A percentile compares a stretch with the other conserved stretches of the same genome.
phyloP scores from a whole-genome alignment of 2,797 vertebrate species.

The Lacerta bilineata region DNA sequence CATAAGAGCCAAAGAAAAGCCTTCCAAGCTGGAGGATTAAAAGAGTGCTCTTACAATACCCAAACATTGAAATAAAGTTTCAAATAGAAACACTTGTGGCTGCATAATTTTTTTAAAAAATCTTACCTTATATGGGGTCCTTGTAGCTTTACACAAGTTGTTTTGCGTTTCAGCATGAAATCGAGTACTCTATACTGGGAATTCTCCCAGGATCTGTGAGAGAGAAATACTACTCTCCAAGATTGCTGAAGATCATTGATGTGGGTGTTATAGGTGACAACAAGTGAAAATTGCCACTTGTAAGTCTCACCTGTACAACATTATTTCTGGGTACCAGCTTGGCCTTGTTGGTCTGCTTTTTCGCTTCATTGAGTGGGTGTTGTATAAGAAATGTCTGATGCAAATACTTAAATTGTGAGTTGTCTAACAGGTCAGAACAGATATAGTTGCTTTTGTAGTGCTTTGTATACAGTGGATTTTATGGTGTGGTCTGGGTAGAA shows the following conservation, averaged over 20 bases:
- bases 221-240: not conserved
- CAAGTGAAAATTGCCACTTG: not conserved
- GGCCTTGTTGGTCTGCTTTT: not conserved
- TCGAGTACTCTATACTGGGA: not conserved
- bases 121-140: not conserved
- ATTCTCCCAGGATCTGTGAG: not conserved
- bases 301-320: not conserved
- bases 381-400: not conserved
- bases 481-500: not conserved
- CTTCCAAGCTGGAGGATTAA: too few species aligned
- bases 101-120: not conserved
- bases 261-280: not conserved
- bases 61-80: constrained; percentile 3
- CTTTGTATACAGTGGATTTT: too few species aligned
- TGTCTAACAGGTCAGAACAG: not conserved
- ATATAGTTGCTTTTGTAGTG: not conserved
- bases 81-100: not conserved
- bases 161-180: not conserved
- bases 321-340: not conserved
- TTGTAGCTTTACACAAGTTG: not conserved
- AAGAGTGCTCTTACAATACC: not conserved
- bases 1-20: too few species aligned
- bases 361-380: not conserved
- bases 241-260: not conserved
- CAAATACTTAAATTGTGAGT: not conserved